Evolutionary conservation across 2,113 vertebrate species (phyloP), one percentile per base, ranked within the genome.

Genomic region (Mesembrinibis cayennensis): DNA sequence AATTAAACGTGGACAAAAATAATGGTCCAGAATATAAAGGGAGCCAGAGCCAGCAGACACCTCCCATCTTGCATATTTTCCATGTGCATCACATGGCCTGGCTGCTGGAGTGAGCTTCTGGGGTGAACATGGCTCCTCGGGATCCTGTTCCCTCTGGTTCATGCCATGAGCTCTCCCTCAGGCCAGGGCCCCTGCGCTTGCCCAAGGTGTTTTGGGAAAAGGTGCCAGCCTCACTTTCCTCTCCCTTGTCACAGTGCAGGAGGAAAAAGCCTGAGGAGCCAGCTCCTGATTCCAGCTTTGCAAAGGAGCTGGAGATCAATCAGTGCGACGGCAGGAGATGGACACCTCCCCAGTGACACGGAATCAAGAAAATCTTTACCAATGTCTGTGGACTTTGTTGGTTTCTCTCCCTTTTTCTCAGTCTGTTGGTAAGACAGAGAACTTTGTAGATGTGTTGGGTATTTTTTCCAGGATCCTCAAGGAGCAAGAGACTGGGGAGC

Each of bases 41-140:
- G 45, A 78, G 45, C 14, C 74, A 20, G 52, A 89, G 59, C 19
- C 82, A 86, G 91, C 74, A 90, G 78, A 22, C 16, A 27, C 44
- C 49, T 78, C 69, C 85, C 82, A 71, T 45, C 4, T 27, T 79
- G 70, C 27, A 7, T 34, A 66, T 87, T 87, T 95, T 90, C 85
- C 88, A 56, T 6, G 44, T 52, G 58, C 42, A 22, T 9, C 5
- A 11, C 16, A 23, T 0, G 1, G 80, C 38, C 49, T 65, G 88
- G 49, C 44, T 66, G 36, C 70, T 9, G 11, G 45, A 84, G 16
- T 1, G 3, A 80, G 10, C 17, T 82, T 13, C 67, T 80, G 67
- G 21, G 70, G 49, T 3, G 25, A 86, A 44, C 34, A 22, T 0
- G 6, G 79, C 50, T 85, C 70, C 56, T 45, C 0, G 0, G 47